Conservation (phyloP, 92 coral and sea anemone genomes). For the Palythoa caribaeorum region DNA sequence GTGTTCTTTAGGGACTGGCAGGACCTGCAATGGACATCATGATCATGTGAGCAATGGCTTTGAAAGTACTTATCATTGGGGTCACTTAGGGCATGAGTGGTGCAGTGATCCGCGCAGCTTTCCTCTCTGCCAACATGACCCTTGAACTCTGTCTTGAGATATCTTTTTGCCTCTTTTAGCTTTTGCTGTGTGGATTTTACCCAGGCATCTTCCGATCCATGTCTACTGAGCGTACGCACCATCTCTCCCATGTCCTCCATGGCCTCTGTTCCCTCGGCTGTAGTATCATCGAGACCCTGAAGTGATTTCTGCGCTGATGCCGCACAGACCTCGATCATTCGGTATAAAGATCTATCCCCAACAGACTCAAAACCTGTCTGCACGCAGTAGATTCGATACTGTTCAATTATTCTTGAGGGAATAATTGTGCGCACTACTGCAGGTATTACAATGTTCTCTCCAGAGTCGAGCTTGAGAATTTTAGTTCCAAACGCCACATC, state of each 20-base stretch:
- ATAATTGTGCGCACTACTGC: slow-evolving; percentile 63
- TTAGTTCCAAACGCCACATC: slow-evolving; percentile 76
- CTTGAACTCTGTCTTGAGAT: slow-evolving; percentile 71
- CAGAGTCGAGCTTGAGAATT: slow-evolving; percentile 64
- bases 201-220: slow-evolving; percentile 53
- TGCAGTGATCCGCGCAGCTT: slow-evolving; percentile 70
- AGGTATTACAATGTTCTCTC: slow-evolving; percentile 65
- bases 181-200: slow-evolving; percentile 43
- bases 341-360: slow-evolving; percentile 66
- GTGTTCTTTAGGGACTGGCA: slow-evolving; percentile 59
- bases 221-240: slow-evolving; percentile 44
- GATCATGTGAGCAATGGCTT: slow-evolving; percentile 45
- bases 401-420: slow-evolving; percentile 63
- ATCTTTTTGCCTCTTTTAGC: slow-evolving; percentile 62
- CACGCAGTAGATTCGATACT: slow-evolving; percentile 55
- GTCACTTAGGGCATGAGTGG: slow-evolving; percentile 64
- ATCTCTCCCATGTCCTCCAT: slow-evolving; percentile 57
- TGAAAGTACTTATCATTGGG: slow-evolving; percentile 48
- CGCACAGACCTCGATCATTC: slow-evolving; percentile 71
- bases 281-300: slow-evolving; percentile 66
- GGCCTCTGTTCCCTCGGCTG: slow-evolving; percentile 74
- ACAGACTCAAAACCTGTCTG: slow-evolving; percentile 63
- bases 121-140: slow-evolving; percentile 67
- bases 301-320: slow-evolving; percentile 71
- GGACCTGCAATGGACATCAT: slow-evolving; percentile 58